Evolutionary conservation across 2,797 vertebrate species (phyloP).

Genomic region (Pristis pectinata): DNA sequence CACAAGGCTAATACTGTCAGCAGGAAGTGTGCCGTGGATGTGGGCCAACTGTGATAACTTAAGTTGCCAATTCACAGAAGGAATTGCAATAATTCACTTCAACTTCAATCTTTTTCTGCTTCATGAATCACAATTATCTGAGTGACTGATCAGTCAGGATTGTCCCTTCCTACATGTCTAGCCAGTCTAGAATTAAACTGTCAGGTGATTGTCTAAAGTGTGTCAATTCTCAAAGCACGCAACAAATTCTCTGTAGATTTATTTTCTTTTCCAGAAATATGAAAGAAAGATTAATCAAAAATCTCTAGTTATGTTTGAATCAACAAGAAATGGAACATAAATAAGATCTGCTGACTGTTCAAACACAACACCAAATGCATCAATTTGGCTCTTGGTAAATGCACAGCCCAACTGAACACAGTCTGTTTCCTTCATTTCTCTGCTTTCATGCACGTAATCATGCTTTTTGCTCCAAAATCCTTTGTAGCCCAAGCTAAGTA

Average conservation of each 20-base stretch:
- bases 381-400: neutral
- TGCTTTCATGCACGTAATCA: neutral
- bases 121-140: neutral
- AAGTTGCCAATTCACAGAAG: neutral
- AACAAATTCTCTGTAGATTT: neutral
- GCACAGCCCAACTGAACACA: neutral
- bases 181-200: neutral
- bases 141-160: neutral
- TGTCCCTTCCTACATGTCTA: neutral
- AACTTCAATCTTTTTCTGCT: neutral
- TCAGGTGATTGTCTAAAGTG: neutral
- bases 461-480: constrained; percentile 13
- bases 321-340: neutral
- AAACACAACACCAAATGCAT: neutral
- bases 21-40: neutral
- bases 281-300: neutral
- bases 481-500: neutral
- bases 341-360: neutral
- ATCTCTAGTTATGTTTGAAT: neutral
- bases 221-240: neutral
- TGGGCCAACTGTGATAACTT: neutral
- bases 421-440: neutral
- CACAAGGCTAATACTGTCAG: neutral
- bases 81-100: neutral
- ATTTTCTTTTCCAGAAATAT: neutral